Base-by-base conservation (phyloP, 2,888 invertebrate species). In the Dinocampus coccinellae region DNA sequence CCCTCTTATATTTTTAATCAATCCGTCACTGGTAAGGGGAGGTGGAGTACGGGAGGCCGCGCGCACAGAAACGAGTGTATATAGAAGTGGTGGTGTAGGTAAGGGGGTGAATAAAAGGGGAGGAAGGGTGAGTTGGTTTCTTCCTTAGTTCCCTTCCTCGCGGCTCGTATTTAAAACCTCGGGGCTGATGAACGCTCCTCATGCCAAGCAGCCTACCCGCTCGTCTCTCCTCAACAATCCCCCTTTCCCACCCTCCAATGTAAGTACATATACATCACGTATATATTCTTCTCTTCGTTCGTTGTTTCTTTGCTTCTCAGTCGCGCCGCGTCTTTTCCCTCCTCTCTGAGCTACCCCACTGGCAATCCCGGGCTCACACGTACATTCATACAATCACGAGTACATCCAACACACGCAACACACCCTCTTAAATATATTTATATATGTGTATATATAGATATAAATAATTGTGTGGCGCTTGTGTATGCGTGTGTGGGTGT, bases 141-240 rank as follows among this genome's bases (percentile, higher is more conserved):
- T 73, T 75, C 73, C 75, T 82, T 85, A 84, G 84, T 83, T 85
- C 85, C 85, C 85, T 85, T 82, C 82, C 83, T 83, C 84, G 82
- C 77, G 67, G 70, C 82, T 84, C 85, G 87, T 87, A 87, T 87
- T 87, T 87, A 87, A 87, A 87, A 87, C 87, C 87, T 87, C 85
- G 86, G 83, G 87, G 87, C 87, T 87, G 87, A 87, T 87, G 87
- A 87, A 87, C 87, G 86, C 83, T 83, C 84, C 84, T 85, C 85
- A 84, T 85, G 83, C 84, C 86, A 84, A 83, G 84, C 85, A 57
- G 70, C 69, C 63, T 47, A 64, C 64, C 69, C 70, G 39, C 70
- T 58, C 69, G 71, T 64, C 73, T 70, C 52, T 29, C 33, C 42
- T 68, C 68, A 61, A 75, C 78, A 74, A 76, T 76, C 72, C 75